Percentiles rank a stretch among this genome's conserved stretches.
Conservation (phyloP, 2,888 invertebrate genomes). For the Mechanitis messenoides region DNA sequence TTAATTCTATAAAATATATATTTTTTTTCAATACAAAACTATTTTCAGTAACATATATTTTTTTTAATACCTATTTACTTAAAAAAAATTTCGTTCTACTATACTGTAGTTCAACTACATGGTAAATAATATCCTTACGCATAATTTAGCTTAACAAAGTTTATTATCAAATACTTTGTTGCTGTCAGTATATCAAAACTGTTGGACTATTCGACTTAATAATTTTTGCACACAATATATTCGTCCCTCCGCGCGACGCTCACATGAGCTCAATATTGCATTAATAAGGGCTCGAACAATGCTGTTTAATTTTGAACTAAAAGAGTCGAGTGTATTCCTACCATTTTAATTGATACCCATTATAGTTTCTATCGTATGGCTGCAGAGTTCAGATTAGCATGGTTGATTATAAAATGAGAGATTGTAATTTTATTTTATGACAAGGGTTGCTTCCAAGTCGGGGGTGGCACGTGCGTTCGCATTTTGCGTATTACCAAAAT, state of each 20-base stretch:
- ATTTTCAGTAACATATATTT: too few relatives aligned
- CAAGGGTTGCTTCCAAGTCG: constrained; percentile 43
- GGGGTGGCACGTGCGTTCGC: constrained; percentile 66
- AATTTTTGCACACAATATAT: constrained; percentile 67
- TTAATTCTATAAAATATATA: too few relatives aligned
- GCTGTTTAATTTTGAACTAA: constrained; percentile 70
- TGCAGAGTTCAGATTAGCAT: constrained; percentile 38
- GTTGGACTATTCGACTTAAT: constrained; percentile 43
- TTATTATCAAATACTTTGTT: constrained; percentile 11
- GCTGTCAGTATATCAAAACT: constrained; percentile 27
- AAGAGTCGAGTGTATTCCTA: constrained; percentile 52
- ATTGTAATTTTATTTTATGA: constrained; percentile 31
- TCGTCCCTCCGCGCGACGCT: constrained; percentile 49
- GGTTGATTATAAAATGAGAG: constrained; percentile 17
- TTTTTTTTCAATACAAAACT: too few relatives aligned
- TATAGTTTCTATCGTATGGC: constrained; percentile 19
- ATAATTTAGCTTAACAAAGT: constrained; percentile 2
- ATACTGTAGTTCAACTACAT: too few relatives aligned
- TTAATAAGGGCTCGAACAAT: constrained; percentile 70
- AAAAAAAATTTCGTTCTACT: too few relatives aligned
- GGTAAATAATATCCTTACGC: too few relatives aligned
- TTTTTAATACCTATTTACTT: too few relatives aligned
- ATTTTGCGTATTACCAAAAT: constrained; percentile 73
- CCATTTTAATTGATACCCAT: constrained; percentile 22
- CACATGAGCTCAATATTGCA: constrained; percentile 65